Base-by-base conservation (phyloP, 2,888 invertebrate genomes). In the Hydroisotoma schaefferi region DNA sequence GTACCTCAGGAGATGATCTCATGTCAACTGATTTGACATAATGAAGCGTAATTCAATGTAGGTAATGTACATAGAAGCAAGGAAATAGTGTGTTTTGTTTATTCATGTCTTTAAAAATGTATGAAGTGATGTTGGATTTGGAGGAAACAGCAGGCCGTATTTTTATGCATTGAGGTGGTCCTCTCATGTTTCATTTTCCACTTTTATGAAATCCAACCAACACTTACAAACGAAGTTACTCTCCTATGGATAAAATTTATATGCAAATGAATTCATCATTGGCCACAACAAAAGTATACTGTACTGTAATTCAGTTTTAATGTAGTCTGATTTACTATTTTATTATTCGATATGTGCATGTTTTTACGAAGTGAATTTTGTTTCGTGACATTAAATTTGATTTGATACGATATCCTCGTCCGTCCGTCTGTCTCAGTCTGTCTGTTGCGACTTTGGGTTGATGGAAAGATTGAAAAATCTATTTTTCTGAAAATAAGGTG, bases 11-110 rank as follows among this genome's bases (percentile, higher is more conserved):
- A 52, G 46, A 61, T 47, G 61, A 48, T 52, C 56, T 53, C 44
- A 61, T 47, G 44, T 55, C 43, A 51, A 49, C 26, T 28, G 29
- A 52, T 61, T 53, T 61, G 61, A 61, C 61, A 56, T 49, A 56
- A 56, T 59, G 26, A 49, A 44, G 26, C 27, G 25, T 44, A 33
- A 6, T 59, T 33, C 23, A 51, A 59, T 55, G 55, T 51, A 51
- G 55, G 44, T 55, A 55, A 51, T n/a, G 38, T 22, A 38, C 22
- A 57, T n/a, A 23, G 10, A n/a, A n/a, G n/a, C n/a, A n/a, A n/a
- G n/a, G n/a, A n/a, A n/a, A n/a, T n/a, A n/a, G n/a, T n/a, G n/a
- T n/a, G n/a, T 3, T 25, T 12, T 22, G 25, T 46, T 22, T 46
- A 46, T 46, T 8, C 18, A 15, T 43, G 43, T 18, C 8, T 43